A percentile compares a stretch with the other conserved stretches of the same genome.
Conservation (phyloP, 2,113 vertebrate genomes). For the Chiloscyllium plagiosum region DNA sequence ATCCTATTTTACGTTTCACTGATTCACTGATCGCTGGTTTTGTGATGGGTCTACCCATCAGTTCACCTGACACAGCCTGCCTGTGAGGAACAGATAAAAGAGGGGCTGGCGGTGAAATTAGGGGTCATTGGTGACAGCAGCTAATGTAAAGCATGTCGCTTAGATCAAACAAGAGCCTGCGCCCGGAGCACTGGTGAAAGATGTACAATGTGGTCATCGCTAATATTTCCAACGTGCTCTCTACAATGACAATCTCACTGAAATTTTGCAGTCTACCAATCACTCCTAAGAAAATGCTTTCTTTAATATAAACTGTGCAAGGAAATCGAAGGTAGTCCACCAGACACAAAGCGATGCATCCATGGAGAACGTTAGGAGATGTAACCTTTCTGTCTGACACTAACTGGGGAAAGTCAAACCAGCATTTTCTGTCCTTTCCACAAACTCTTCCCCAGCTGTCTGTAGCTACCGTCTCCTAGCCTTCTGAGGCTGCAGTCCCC, state of each 20-base stretch:
- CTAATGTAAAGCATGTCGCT: slow-evolving; percentile 17
- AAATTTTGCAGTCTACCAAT: background rate
- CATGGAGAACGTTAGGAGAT: background rate
- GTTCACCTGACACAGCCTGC: slow-evolving; percentile 25
- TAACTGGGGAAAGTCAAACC: background rate
- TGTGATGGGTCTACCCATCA: slow-evolving; percentile 34
- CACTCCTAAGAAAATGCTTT: background rate
- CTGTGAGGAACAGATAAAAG: slow-evolving; percentile 3
- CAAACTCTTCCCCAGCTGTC: no score
- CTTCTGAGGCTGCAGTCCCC: no score
- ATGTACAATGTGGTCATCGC: background rate
- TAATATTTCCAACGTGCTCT: background rate
- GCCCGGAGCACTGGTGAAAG: background rate
- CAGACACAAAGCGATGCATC: background rate
- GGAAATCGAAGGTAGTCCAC: background rate
- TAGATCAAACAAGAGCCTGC: background rate
- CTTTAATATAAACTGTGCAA: background rate
- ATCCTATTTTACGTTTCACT: slow-evolving; percentile 34
- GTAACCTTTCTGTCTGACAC: background rate
- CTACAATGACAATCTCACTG: background rate
- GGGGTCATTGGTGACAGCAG: slow-evolving; percentile 17
- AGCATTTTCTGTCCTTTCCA: background rate
- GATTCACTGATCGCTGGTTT: slow-evolving; percentile 36
- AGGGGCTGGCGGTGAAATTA: background rate
- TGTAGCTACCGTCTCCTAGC: no score